A percentile compares a stretch with the other conserved stretches of the same genome.
Evolutionary conservation across 2,888 invertebrate species (phyloP).

Genomic region (Tachina grossa): DNA sequence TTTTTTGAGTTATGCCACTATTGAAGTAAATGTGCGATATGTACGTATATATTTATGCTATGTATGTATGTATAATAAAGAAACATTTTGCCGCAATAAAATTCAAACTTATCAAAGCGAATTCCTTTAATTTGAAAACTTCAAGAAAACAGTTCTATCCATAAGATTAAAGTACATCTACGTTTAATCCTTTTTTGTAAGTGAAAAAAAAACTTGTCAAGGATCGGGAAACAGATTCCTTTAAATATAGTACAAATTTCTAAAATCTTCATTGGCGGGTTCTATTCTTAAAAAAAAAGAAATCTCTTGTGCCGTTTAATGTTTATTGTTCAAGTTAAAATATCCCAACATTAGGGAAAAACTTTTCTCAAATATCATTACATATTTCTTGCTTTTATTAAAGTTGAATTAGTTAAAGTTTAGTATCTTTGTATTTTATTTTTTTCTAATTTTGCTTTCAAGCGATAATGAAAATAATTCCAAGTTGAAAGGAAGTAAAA

Average conservation of each 20-base stretch:
- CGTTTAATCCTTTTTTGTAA: not conserved
- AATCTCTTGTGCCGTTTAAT: not conserved
- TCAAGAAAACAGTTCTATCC: too few species aligned
- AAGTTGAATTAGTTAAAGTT: conserved; percentile 22
- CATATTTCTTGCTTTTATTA: not conserved
- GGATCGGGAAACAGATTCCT: not conserved
- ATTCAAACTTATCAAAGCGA: too few species aligned
- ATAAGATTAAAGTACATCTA: not conserved
- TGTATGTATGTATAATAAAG: too few species aligned
- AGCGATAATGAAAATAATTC: conserved; percentile 13
- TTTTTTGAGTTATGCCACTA: too few species aligned
- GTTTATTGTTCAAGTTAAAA: conserved; percentile 28
- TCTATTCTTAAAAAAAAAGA: not conserved
- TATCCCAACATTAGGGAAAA: not conserved
- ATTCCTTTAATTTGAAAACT: too few species aligned
- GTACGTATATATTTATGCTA: too few species aligned
- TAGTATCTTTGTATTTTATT: not conserved
- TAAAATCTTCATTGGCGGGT: not conserved
- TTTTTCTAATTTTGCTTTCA: not conserved
- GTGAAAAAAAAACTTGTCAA: not conserved
- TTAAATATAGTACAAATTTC: not conserved
- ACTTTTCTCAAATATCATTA: not conserved
- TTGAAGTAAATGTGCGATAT: too few species aligned
- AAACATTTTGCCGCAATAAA: too few species aligned
- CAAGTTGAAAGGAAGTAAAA: conserved; percentile 4